phyloP scores from a whole-genome alignment of 1,140 invertebrate genomes.

The Drosophila bocqueti region DNA sequence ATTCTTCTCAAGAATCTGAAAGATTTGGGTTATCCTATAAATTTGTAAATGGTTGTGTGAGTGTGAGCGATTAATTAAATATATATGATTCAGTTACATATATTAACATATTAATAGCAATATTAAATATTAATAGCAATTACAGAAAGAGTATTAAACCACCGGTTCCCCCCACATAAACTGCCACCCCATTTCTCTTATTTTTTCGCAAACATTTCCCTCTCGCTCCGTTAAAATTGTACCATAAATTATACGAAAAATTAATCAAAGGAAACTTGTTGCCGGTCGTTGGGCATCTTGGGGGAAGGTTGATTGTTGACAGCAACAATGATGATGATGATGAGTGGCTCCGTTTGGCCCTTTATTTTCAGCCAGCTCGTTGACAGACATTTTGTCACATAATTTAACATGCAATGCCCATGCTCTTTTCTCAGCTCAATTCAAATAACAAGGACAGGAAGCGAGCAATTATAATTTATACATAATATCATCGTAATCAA shows the following conservation, averaged over 20 bases:
- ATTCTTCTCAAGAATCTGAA: neutral
- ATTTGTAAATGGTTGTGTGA: no score
- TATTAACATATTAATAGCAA: no score
- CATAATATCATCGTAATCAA: conserved; percentile 66
- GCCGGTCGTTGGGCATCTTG: conserved; percentile 31
- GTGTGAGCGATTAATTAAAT: no score
- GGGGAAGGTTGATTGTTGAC: conserved; percentile 18
- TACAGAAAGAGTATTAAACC: neutral
- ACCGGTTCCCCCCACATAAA: neutral
- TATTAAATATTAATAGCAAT: no score
- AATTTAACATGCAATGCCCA: conserved; percentile 72
- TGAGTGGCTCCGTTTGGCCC: conserved; percentile 57
- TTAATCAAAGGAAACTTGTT: conserved; percentile 75
- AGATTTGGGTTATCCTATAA: neutral
- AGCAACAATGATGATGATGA: conserved; percentile 57
- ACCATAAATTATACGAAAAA: conserved; percentile 70
- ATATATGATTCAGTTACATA: no score
- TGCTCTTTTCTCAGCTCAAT: conserved; percentile 24
- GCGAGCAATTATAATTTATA: conserved; percentile 68
- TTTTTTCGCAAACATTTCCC: conserved; percentile 9
- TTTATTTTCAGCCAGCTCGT: conserved; percentile 48
- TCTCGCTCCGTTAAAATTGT: conserved; percentile 40
- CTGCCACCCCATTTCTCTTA: conserved; percentile 4
- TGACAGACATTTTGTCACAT: conserved; percentile 83
- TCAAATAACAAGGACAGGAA: conserved; percentile 63